phyloP scores from a whole-genome alignment of 2,113 vertebrate species.

The Mobula birostris region DNA sequence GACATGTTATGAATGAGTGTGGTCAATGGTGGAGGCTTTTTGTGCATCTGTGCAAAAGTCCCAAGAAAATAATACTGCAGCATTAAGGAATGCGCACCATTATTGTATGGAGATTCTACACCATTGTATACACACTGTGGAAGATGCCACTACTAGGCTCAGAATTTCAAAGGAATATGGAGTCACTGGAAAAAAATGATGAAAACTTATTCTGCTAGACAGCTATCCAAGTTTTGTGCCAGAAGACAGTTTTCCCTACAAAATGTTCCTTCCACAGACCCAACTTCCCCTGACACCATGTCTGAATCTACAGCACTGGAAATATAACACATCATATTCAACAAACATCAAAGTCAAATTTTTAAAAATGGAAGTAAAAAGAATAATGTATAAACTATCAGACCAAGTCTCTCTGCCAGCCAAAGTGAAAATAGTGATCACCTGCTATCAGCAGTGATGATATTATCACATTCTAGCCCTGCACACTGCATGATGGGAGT shows the following conservation, averaged over 20 bases:
- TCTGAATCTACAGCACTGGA: neutral
- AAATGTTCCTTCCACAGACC: too few relatives aligned
- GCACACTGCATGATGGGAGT: too few relatives aligned
- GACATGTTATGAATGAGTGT: neutral
- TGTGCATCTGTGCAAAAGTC: neutral
- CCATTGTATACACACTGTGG: neutral
- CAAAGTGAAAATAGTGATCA: too few relatives aligned
- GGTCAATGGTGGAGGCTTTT: neutral
- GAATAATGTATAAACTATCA: neutral
- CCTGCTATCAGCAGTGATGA: too few relatives aligned
- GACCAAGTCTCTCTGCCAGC: too few relatives aligned
- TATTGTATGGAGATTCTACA: neutral
- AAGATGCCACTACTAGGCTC: neutral
- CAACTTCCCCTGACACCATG: neutral
- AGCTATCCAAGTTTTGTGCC: neutral
- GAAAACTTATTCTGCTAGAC: neutral
- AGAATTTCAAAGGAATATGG: neutral
- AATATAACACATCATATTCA: neutral
- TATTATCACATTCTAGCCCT: too few relatives aligned
- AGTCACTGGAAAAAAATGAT: neutral
- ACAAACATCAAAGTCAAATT: neutral
- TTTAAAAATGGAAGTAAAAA: neutral
- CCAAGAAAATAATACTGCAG: too few relatives aligned
- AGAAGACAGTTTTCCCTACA: neutral
- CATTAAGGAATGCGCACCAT: neutral